These are phyloP conservation scores for Spodoptera frugiperda DNA, from an alignment of 1,140 invertebrate genomes.

Conservation along the genomic window DNA sequence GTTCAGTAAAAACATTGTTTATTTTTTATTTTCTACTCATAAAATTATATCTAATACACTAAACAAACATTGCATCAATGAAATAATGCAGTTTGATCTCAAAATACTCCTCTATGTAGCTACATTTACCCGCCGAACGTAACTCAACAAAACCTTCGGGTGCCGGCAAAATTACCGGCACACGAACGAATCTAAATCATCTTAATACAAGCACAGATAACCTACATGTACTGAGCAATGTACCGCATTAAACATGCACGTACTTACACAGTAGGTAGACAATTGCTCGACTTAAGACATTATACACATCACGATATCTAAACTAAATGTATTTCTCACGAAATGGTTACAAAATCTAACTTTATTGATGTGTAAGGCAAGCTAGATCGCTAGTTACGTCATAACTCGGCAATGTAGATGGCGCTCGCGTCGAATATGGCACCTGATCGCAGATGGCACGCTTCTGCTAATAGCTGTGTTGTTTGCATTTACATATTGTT, in stretches of 20 bases:
- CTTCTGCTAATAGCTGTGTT: not conserved
- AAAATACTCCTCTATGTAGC: not conserved
- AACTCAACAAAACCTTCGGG: not conserved
- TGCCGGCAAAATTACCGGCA: constrained; percentile 13
- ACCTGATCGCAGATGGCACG: not conserved
- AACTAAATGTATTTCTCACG: constrained; percentile 37
- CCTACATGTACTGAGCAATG: not conserved
- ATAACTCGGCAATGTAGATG: not conserved
- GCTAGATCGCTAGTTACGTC: constrained; percentile 6
- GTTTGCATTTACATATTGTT: constrained; percentile 13
- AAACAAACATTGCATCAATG: too few species aligned
- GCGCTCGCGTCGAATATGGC: constrained; percentile 12
- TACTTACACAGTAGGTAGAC: constrained; percentile 19
- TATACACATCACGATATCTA: constrained; percentile 36
- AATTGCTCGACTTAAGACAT: constrained; percentile 20
- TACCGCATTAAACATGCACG: constrained; percentile 9
- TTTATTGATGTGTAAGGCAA: constrained; percentile 18
- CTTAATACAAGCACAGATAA: constrained; percentile 9
- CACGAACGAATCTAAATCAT: constrained; percentile 21
- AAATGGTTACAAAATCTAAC: constrained; percentile 27
- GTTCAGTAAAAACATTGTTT: too few species aligned
- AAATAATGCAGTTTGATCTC: not conserved
- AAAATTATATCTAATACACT: too few species aligned
- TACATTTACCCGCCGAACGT: constrained; percentile 10
- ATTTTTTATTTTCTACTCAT: too few species aligned